phyloP scores from a whole-genome alignment of 2,888 invertebrate genomes.

The Agrotis puta region DNA sequence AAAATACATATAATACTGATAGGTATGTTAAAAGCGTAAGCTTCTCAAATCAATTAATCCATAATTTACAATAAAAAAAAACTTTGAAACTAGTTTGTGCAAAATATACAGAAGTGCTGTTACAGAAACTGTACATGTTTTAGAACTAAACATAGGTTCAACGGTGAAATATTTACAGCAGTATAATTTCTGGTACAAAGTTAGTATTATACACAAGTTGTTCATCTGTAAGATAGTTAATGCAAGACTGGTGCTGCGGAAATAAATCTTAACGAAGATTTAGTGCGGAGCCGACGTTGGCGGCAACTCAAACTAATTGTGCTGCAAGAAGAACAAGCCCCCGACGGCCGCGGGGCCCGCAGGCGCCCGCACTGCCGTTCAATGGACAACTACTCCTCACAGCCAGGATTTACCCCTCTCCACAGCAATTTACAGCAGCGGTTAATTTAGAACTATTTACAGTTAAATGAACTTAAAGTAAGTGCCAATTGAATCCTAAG shows the following conservation, averaged over 20 bases:
- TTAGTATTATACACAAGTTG: constrained; percentile 89
- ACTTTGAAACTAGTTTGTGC: constrained; percentile 90
- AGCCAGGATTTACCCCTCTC: constrained; percentile 89
- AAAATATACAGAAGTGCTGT: constrained; percentile 91
- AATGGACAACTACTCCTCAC: constrained; percentile 90
- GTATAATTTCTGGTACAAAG: constrained; percentile 86
- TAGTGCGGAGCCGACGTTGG: constrained; percentile 89
- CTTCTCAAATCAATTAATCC: constrained; percentile 89
- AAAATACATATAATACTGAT: constrained; percentile 86
- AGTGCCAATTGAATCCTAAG: constrained; percentile 91
- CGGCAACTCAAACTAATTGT: constrained; percentile 94
- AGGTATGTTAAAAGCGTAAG: constrained; percentile 91
- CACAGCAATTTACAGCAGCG: constrained; percentile 90
- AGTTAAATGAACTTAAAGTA: constrained; percentile 87
- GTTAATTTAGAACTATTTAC: constrained; percentile 91
- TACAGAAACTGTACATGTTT: constrained; percentile 92
- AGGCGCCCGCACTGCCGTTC: constrained; percentile 77
- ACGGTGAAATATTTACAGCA: constrained; percentile 91
- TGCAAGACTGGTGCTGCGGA: constrained; percentile 91
- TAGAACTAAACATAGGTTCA: constrained; percentile 91
- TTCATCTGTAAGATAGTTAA: constrained; percentile 89
- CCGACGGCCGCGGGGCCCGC: constrained; percentile 71
- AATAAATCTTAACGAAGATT: constrained; percentile 90
- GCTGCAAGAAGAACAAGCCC: constrained; percentile 93
- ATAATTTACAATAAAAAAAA: constrained; percentile 89